Percentiles rank a stretch among this genome's conserved stretches.
Conservation (phyloP, 2,113 vertebrate species). For the Monopterus albus region DNA sequence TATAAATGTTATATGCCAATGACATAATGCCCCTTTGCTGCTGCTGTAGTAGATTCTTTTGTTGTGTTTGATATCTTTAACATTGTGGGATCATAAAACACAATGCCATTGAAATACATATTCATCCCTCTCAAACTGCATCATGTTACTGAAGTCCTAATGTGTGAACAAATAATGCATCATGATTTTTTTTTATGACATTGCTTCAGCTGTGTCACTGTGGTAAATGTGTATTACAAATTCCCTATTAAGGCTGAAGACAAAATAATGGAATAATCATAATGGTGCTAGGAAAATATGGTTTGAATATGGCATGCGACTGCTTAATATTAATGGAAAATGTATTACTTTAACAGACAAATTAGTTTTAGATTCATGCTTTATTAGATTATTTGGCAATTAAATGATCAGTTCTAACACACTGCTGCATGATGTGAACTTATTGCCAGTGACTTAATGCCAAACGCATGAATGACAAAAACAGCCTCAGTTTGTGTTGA, state of each 20-base stretch:
- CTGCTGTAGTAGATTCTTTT: too few species aligned
- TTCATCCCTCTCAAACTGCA: neutral
- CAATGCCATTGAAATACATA: neutral
- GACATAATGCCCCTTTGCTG: neutral
- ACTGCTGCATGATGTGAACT: neutral
- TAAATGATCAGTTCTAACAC: neutral
- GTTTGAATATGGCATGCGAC: neutral
- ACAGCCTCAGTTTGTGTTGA: constrained; percentile 29
- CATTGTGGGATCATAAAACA: neutral
- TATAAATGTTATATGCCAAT: neutral
- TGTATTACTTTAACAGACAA: too few species aligned
- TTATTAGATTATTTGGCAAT: constrained; percentile 3
- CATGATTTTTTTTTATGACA: neutral
- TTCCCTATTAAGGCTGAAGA: neutral
- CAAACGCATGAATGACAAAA: constrained; percentile 30
- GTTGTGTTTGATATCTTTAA: too few species aligned
- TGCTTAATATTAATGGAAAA: too few species aligned
- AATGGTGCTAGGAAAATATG: too few species aligned
- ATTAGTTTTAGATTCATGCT: neutral
- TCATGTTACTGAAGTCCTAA: neutral
- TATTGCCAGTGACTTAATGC: constrained; percentile 10
- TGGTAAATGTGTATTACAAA: too few species aligned
- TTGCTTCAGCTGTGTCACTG: neutral
- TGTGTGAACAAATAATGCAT: neutral
- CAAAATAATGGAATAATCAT: neutral